A percentile compares a stretch with the other conserved stretches of the same genome.
Conservation (phyloP, 2,797 vertebrate species). For the Xyrichtys novacula region DNA sequence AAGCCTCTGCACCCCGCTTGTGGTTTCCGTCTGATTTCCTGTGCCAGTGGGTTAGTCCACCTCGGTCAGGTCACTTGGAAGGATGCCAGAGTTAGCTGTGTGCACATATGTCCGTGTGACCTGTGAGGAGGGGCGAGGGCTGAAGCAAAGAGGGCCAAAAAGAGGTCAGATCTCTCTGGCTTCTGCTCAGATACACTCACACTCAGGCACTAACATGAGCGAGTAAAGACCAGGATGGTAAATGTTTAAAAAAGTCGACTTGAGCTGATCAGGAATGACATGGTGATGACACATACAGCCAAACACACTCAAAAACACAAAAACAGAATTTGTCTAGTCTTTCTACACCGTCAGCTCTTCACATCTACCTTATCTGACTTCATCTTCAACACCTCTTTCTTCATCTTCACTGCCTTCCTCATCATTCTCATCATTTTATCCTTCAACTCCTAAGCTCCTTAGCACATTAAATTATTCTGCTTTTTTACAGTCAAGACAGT, state of each 20-base stretch:
- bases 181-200: slow-evolving; percentile 7
- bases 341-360: too few species aligned
- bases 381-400: too few species aligned
- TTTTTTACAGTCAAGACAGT: too few species aligned
- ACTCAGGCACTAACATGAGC: not conserved
- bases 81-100: slow-evolving; percentile 55
- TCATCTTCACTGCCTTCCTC: too few species aligned
- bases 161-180: slow-evolving; percentile 32
- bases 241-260: not conserved
- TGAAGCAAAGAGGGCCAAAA: slow-evolving; percentile 30
- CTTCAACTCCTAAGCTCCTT: too few species aligned
- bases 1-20: slow-evolving; percentile 1
- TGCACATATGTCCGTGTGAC: slow-evolving; percentile 56
- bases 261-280: slow-evolving; percentile 4
- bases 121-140: slow-evolving; percentile 19
- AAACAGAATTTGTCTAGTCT: too few species aligned
- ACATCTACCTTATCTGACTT: too few species aligned
- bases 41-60: slow-evolving; percentile 39
- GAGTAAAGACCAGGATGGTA: not conserved
- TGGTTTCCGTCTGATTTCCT: slow-evolving; percentile 18
- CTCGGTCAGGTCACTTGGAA: slow-evolving; percentile 54
- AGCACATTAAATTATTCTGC: too few species aligned
- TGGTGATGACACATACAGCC: not conserved
- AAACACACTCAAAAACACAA: too few species aligned
- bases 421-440: too few species aligned